These are phyloP conservation scores for Taenaris catops DNA, from an alignment of 2,888 invertebrate species.

Conservation along the genomic window DNA sequence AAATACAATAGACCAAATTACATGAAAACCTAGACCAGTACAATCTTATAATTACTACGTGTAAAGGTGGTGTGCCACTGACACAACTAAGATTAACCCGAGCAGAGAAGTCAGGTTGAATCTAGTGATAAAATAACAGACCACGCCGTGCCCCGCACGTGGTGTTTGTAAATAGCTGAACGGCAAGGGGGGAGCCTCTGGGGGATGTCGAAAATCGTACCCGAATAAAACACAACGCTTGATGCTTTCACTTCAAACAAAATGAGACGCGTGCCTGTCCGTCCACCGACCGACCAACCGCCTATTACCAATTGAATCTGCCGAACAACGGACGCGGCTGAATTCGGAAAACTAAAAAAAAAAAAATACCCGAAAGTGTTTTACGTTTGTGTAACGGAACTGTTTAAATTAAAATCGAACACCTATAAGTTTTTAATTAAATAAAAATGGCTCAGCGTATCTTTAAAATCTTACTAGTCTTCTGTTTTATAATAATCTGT, in stretches of 20 bases:
- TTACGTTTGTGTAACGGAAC: constrained; percentile 29
- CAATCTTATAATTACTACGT: not conserved
- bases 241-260: constrained; percentile 74
- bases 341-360: constrained; percentile 33
- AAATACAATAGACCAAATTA: too few relatives aligned
- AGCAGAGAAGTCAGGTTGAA: constrained; percentile 2
- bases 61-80: not conserved
- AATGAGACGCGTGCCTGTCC: constrained; percentile 54
- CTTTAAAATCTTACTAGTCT: constrained; percentile 49
- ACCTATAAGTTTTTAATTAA: constrained; percentile 21
- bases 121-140: constrained; percentile 21
- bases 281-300: constrained; percentile 41
- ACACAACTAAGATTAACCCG: constrained; percentile 12
- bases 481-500: constrained; percentile 53
- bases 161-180: constrained; percentile 37
- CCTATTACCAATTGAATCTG: constrained; percentile 51
- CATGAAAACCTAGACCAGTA: too few relatives aligned
- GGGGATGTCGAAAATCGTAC: constrained; percentile 72
- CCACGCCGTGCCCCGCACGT: constrained; percentile 27
- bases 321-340: constrained; percentile 52
- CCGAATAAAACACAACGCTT: constrained; percentile 67
- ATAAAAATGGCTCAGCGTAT: constrained; percentile 51
- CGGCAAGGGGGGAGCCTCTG: constrained; percentile 46
- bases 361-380: constrained; percentile 23
- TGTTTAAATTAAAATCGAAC: constrained; percentile 7